Base-by-base conservation (phyloP, 2,888 invertebrate genomes). In the Sesia bembeciformis region DNA sequence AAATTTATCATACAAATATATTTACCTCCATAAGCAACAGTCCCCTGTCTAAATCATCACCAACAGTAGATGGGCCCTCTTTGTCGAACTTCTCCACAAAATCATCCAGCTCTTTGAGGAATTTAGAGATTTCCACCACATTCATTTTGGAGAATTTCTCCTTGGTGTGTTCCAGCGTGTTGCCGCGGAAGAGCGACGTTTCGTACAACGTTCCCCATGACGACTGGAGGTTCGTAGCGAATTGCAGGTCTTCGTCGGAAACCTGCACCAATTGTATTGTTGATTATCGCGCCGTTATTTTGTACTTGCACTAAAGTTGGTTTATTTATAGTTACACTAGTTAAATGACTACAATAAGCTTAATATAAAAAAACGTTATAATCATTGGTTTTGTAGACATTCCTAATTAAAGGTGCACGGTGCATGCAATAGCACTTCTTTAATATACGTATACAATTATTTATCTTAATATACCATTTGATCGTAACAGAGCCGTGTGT, bases 91-190 rank as follows among this genome's bases (percentile, higher is more conserved):
- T 92, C 62, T 93, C 91, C 0, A 94, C 91, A 75, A 97, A 97
- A 0, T 91, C 90, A 40, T 90, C 89, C 3, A 93, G 66, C 54
- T 93, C 90, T 43, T 90, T 78, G 43, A 91, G 79, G 79, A 95
- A 96, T 39, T 91, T 91, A 0, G 90, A 84, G 57, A 97, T 96
- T 77, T 97, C 94, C 0, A 91, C 85, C 53, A 93, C 90, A 42
- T 96, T 97, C 67, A 97, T 90, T 69, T 94, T 93, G 5, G 95
- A 95, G 82, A 97, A 98, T 68, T 95, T 93, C 54, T 94, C 94
- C 73, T 96, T 97, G n/a, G 96, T 96, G 55, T 93, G 92, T 68
- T 94, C 93, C 43, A 96, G 78, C 3, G 93, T 93, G 58, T 91
- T 91, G 6, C 91, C 91, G 54, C 95, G 90, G 78, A 93, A 94